These are phyloP conservation scores for Takifugu ocellatus DNA, from an alignment of 2,797 vertebrate species.

Conservation along the genomic window DNA sequence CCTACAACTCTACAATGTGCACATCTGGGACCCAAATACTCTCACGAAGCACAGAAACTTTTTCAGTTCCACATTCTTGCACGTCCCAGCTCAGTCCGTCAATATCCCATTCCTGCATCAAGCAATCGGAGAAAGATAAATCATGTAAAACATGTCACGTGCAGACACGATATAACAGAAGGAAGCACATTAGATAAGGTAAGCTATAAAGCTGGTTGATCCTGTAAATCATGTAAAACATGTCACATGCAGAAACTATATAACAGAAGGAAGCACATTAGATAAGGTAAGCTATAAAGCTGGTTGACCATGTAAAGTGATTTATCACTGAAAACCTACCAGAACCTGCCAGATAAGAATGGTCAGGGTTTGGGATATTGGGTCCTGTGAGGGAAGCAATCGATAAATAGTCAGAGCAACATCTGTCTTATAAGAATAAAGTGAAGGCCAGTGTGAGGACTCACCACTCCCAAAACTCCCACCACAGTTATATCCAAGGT, in stretches of 20 bases:
- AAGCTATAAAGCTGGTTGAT: too few species aligned
- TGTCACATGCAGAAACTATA: too few species aligned
- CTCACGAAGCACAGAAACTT: too few species aligned
- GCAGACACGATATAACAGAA: too few species aligned
- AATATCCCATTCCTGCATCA: constrained; percentile 52
- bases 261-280: too few species aligned
- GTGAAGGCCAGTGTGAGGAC: constrained; percentile 5
- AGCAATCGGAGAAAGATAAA: neutral
- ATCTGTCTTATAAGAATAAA: neutral
- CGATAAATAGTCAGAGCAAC: neutral
- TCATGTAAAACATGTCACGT: too few species aligned
- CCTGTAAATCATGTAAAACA: too few species aligned
- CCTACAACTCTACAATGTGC: constrained; percentile 1
- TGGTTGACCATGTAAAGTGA: too few species aligned
- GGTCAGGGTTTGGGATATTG: constrained; percentile 18
- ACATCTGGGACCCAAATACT: too few species aligned
- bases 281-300: too few species aligned
- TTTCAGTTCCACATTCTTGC: too few species aligned
- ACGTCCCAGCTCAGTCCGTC: constrained; percentile 54
- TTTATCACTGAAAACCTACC: constrained; percentile 15
- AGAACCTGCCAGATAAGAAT: constrained; percentile 12
- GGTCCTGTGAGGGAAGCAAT: constrained; percentile 13
- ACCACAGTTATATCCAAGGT: constrained; percentile 34
- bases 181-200: too few species aligned
- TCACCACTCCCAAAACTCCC: constrained; percentile 57